A percentile compares a stretch with the other conserved stretches of the same genome.
Evolutionary conservation across 2,888 invertebrate species (phyloP).

Genomic region (Thecocarcelia acutangulata): DNA sequence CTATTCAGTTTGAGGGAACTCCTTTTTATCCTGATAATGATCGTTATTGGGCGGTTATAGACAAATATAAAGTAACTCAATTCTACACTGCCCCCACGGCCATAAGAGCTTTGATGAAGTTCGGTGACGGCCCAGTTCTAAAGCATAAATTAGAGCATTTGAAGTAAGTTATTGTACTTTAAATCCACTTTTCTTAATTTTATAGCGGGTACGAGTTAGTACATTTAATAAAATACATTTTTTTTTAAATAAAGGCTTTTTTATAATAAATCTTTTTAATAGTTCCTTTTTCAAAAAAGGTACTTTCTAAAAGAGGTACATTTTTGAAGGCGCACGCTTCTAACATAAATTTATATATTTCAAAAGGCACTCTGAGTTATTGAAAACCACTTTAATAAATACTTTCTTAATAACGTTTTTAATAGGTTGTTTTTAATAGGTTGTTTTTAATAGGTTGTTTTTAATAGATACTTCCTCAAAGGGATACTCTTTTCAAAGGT

Average conservation of each 20-base stretch:
- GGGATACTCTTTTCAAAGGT: too few species aligned
- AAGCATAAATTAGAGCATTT: slow-evolving; percentile 83
- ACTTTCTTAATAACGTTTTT: too few species aligned
- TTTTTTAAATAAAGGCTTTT: too few species aligned
- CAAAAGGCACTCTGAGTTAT: too few species aligned
- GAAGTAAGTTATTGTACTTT: slow-evolving; percentile 74
- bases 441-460: too few species aligned
- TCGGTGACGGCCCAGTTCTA: slow-evolving; percentile 91
- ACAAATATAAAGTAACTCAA: slow-evolving; percentile 96
- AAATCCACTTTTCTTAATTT: background rate
- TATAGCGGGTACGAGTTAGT: background rate
- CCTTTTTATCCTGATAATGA: slow-evolving; percentile 97
- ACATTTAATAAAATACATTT: background rate
- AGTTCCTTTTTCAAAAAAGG: background rate
- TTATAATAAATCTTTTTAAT: background rate
- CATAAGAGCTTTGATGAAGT: slow-evolving; percentile 97
- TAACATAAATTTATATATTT: too few species aligned
- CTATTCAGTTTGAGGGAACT: slow-evolving; percentile 94
- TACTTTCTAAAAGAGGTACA: background rate
- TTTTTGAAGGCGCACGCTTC: too few species aligned
- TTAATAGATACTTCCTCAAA: too few species aligned
- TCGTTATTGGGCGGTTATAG: slow-evolving; percentile 95
- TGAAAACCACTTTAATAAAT: too few species aligned
- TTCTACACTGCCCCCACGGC: slow-evolving; percentile 99
- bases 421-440: too few species aligned